Base-by-base conservation (phyloP, 2,888 invertebrate species). In the Drosophila macrothrix region DNA sequence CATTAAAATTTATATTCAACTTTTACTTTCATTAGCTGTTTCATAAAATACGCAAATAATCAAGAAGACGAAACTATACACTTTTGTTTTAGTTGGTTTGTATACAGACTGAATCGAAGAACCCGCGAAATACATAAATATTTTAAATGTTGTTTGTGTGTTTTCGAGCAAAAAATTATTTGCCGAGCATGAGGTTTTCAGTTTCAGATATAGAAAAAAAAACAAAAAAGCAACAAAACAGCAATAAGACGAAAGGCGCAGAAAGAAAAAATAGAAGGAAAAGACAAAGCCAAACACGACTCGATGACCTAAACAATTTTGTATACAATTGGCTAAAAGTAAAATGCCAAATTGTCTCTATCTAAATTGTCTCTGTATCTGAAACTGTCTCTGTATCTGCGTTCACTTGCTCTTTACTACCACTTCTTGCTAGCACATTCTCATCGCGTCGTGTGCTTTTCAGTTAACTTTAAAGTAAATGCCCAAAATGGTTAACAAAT, bases 221-320 rank as follows among this genome's bases (percentile, higher is more conserved):
- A 46, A 61, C 22, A 58, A 37, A 56, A 6, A 29, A 39, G 4
- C 67, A 75, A 58, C 41, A 60, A 73, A 73, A 73, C 55, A 73
- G n/a, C 39, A 22, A 33, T 58, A 41, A 72, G 52, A 68, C 58
- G 55, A 73, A 60, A 62, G 63, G n/a, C 55, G 41, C 31, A 68
- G 16, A 46, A 46, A 50, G 19, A 41, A 28, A 14, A 56, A 29
- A 7, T 28, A 5, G 43, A 58, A 19, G 43, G 10, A 62, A 62
- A 49, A 50, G n/a, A 39, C 22, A 62, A 50, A 56, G 60, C 41
- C 43, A 75, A 29, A 60, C 54, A 52, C 67, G 74, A 79, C 83
- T 82, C 83, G 84, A 76, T 83, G 80, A 84, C 77, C 90, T 78
- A 89, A 85, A 90, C 90, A 85, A 75, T 65, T 84, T 80, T 82